Conservation (phyloP, 2,797 vertebrate species). For the Philypnodon macrostomus region DNA sequence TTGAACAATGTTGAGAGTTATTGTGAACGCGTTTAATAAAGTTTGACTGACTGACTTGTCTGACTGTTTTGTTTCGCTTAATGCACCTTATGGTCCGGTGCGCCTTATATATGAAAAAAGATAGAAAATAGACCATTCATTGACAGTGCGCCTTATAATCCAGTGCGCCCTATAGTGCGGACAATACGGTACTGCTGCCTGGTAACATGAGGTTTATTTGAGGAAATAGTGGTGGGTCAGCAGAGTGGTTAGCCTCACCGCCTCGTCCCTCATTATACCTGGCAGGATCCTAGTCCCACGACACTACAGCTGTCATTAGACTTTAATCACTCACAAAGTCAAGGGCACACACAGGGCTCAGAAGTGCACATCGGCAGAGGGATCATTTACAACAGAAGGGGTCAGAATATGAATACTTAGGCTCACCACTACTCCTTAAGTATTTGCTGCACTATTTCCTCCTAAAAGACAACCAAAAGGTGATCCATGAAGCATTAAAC, state of each 20-base stretch:
- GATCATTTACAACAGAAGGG: constrained; percentile 10
- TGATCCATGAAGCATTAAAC: neutral
- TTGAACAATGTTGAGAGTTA: too few species aligned
- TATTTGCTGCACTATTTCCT: neutral
- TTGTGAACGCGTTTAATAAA: too few species aligned
- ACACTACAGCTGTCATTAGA: constrained; percentile 45
- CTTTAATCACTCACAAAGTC: constrained; percentile 52
- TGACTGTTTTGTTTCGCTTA: too few species aligned
- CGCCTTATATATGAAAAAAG: too few species aligned
- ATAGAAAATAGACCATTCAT: too few species aligned
- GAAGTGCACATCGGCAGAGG: constrained; percentile 10
- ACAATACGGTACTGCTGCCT: constrained; percentile 10
- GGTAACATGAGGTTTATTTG: constrained; percentile 24
- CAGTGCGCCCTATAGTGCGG: too few species aligned
- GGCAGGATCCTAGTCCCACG: constrained; percentile 47
- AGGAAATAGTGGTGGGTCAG: constrained; percentile 52
- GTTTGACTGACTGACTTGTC: too few species aligned
- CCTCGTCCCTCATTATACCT: constrained; percentile 55
- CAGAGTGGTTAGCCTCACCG: constrained; percentile 32
- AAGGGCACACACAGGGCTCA: constrained; percentile 17
- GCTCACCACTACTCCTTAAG: constrained; percentile 33
- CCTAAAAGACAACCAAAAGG: neutral
- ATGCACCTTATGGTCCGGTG: too few species aligned
- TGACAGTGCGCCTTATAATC: too few species aligned
- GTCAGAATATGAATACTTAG: constrained; percentile 41